Evolutionary conservation across 2,113 vertebrate species (phyloP).

Genomic region (Helogale parvula): DNA sequence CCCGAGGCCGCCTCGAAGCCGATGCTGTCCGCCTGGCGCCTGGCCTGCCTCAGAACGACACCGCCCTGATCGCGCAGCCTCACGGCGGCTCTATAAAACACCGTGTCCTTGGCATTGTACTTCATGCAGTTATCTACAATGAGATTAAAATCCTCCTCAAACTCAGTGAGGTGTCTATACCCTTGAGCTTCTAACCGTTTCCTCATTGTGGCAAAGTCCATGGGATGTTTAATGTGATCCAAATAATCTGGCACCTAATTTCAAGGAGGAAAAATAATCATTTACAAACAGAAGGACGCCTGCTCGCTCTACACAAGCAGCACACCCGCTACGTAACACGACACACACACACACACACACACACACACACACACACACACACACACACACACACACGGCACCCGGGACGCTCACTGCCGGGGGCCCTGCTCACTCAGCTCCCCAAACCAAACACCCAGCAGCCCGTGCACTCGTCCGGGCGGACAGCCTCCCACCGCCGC

Average conservation of each 20-base stretch:
- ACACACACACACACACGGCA: background rate
- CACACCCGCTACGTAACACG: accelerated
- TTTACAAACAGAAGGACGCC: constrained; percentile 7
- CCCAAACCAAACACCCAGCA: background rate
- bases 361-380: background rate
- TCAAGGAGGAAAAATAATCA: constrained; percentile 55
- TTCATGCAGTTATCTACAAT: constrained; percentile 97
- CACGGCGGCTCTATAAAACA: constrained; percentile 95
- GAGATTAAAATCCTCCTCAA: constrained; percentile 96
- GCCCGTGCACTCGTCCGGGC: accelerated
- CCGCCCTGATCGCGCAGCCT: constrained; percentile 97
- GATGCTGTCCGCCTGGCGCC: constrained; percentile 90
- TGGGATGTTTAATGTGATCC: constrained; percentile 95
- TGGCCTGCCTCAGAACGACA: constrained; percentile 93
- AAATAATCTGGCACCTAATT: constrained; percentile 96
- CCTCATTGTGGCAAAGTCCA: constrained; percentile 98
- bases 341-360: background rate
- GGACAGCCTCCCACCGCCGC: accelerated
- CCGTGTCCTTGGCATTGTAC: constrained; percentile 98
- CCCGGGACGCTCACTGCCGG: background rate
- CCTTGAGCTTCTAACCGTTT: constrained; percentile 92
- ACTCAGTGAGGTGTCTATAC: constrained; percentile 93
- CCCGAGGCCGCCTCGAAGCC: constrained; percentile 95
- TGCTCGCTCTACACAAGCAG: accelerated
- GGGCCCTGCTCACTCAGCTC: background rate